phyloP scores from a whole-genome alignment of 2,113 vertebrate genomes.

The Chaetorhynchus papuensis region DNA sequence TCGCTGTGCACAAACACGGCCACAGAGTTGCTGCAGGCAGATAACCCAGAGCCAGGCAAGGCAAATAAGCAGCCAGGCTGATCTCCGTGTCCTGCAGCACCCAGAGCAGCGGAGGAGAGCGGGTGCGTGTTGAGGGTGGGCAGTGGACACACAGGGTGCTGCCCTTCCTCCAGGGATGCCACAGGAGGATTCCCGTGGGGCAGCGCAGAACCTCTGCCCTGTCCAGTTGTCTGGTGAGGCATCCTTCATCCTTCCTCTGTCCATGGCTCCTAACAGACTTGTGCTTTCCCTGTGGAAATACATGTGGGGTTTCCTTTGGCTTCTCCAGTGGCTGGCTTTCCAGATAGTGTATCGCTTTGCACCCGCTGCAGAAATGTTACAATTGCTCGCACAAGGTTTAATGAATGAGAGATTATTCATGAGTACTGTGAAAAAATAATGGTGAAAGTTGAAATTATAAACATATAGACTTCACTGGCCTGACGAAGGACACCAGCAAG shows the following conservation, averaged over 20 bases:
- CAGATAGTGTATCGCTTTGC: background rate
- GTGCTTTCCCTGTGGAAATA: background rate
- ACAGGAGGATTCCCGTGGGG: background rate
- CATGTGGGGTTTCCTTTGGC: background rate
- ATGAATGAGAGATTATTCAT: background rate
- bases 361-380: background rate
- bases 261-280: background rate
- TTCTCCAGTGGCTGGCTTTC: background rate
- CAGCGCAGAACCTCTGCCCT: background rate
- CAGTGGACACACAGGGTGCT: background rate
- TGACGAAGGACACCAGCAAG: background rate
- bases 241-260: background rate
- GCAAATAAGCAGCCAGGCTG: background rate
- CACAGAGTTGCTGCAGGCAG: background rate
- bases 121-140: fast-evolving
- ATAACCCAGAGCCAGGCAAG: background rate
- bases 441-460: background rate
- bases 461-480: background rate
- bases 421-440: background rate
- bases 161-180: background rate
- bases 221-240: fast-evolving
- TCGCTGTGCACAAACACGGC: fast-evolving
- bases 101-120: background rate
- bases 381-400: background rate
- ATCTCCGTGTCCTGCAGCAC: fast-evolving